These are phyloP conservation scores for Oreotrochilus melanogaster DNA, from an alignment of 2,113 vertebrate genomes.

Conservation along the genomic window DNA sequence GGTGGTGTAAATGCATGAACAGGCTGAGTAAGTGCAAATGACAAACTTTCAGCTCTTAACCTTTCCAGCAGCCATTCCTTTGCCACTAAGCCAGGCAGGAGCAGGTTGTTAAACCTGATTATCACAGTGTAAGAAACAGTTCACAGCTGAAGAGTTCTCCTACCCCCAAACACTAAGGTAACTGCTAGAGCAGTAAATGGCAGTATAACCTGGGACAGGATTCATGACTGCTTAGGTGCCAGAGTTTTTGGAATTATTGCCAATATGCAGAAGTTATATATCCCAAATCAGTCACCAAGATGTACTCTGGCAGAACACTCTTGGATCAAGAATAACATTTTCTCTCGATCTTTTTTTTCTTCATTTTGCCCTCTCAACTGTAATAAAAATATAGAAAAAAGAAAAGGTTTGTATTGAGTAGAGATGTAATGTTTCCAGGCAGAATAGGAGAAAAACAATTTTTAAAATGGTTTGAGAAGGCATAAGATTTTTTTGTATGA, in stretches of 20 bases:
- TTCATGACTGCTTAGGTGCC: not conserved
- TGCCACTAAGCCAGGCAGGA: not conserved
- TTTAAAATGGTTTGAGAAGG: not conserved
- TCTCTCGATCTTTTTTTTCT: not conserved
- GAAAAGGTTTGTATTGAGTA: not conserved
- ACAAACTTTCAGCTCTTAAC: not conserved
- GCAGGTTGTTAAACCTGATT: slow-evolving; percentile 16
- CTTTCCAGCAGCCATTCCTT: not conserved
- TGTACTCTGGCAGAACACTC: not conserved
- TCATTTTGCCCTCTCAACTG: not conserved
- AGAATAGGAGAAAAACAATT: not conserved
- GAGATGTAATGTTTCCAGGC: not conserved
- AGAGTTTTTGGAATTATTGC: not conserved
- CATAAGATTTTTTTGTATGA: not conserved
- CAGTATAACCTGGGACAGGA: not conserved
- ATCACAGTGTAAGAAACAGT: not conserved
- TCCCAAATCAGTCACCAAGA: not conserved
- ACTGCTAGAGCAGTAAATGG: slow-evolving; percentile 11
- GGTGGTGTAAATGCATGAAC: not conserved
- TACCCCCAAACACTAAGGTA: not conserved
- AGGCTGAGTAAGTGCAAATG: slow-evolving; percentile 2
- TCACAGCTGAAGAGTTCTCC: not conserved
- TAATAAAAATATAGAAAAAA: slow-evolving; percentile 23
- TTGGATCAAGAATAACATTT: slow-evolving; percentile 1
- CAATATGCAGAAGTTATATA: not conserved